These are phyloP conservation scores for Pocota personata DNA, from an alignment of 2,888 invertebrate species.

Conservation along the genomic window DNA sequence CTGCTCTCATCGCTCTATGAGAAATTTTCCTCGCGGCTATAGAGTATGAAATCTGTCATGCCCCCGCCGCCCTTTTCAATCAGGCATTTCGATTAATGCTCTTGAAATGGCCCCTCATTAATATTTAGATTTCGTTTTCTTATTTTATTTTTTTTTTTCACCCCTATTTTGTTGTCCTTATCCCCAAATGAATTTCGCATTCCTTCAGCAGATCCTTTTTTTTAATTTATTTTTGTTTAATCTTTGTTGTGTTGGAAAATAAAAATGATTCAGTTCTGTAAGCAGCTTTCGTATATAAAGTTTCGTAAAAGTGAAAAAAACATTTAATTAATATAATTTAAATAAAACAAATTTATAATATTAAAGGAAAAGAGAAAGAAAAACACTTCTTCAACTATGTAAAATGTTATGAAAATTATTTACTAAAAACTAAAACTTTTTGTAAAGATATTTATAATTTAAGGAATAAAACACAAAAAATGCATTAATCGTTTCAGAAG, in stretches of 20 bases:
- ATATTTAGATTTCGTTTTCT: conserved; percentile 44
- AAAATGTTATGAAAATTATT: conserved; percentile 73
- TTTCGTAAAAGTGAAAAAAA: conserved; percentile 38
- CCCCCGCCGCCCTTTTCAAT: conserved; percentile 29
- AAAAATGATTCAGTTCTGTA: conserved; percentile 46
- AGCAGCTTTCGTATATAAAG: conserved; percentile 51
- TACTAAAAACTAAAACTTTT: conserved; percentile 65
- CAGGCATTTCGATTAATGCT: conserved; percentile 49
- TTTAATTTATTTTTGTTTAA: conserved; percentile 55
- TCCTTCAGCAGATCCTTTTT: conserved; percentile 39
- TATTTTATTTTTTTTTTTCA: conserved; percentile 55
- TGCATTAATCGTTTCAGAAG: conserved; percentile 68
- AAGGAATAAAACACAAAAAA: conserved; percentile 69
- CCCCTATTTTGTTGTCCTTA: conserved; percentile 56
- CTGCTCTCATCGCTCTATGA: conserved; percentile 69
- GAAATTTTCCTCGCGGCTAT: conserved; percentile 68
- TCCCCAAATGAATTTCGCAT: conserved; percentile 57
- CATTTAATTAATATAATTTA: conserved; percentile 50
- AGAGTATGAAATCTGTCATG: conserved; percentile 49
- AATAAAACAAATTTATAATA: conserved; percentile 72
- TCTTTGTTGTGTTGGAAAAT: conserved; percentile 45
- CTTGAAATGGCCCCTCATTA: conserved; percentile 8
- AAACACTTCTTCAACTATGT: conserved; percentile 68
- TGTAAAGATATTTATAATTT: conserved; percentile 73
- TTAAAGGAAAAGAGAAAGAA: conserved; percentile 40